Percentiles rank a stretch among this genome's conserved stretches.
Conservation (phyloP, 2,888 invertebrate species). For the Furcula furcula region DNA sequence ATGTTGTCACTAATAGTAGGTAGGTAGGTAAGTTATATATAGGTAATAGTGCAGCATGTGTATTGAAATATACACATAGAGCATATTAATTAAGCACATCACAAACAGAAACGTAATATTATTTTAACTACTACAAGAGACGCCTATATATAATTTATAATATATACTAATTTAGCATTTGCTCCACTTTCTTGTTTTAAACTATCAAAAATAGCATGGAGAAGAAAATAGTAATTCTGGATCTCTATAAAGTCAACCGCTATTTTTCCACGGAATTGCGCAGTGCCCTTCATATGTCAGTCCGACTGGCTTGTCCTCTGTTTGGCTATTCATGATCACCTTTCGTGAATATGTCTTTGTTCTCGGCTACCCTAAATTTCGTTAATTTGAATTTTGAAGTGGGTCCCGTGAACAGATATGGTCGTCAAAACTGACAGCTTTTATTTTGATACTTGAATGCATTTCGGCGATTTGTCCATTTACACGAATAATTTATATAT, state of each 20-base stretch:
- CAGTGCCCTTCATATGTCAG: constrained; percentile 25
- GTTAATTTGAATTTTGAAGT: constrained; percentile 24
- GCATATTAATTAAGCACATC: too few relatives aligned
- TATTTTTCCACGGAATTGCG: constrained; percentile 10
- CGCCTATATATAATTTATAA: background rate
- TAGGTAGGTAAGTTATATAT: too few relatives aligned
- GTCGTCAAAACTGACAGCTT: too few relatives aligned
- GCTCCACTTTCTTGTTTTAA: background rate
- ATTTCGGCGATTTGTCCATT: too few relatives aligned
- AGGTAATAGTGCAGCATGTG: too few relatives aligned
- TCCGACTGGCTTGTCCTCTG: constrained; percentile 15
- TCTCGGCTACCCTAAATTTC: constrained; percentile 19
- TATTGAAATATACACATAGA: too few relatives aligned
- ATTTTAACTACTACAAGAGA: background rate
- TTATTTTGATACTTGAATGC: too few relatives aligned
- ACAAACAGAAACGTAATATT: too few relatives aligned
- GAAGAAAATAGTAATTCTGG: background rate
- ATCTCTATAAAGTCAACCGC: background rate
- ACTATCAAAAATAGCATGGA: background rate
- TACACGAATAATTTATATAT: too few relatives aligned
- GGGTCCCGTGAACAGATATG: constrained; percentile 8
- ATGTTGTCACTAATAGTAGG: too few relatives aligned
- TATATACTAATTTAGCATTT: background rate
- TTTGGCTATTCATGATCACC: constrained; percentile 31
- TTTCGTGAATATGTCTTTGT: constrained; percentile 10